A percentile compares a stretch with the other conserved stretches of the same genome.
Conservation (phyloP, 2,797 vertebrate species). For the Ceryle rudis region DNA sequence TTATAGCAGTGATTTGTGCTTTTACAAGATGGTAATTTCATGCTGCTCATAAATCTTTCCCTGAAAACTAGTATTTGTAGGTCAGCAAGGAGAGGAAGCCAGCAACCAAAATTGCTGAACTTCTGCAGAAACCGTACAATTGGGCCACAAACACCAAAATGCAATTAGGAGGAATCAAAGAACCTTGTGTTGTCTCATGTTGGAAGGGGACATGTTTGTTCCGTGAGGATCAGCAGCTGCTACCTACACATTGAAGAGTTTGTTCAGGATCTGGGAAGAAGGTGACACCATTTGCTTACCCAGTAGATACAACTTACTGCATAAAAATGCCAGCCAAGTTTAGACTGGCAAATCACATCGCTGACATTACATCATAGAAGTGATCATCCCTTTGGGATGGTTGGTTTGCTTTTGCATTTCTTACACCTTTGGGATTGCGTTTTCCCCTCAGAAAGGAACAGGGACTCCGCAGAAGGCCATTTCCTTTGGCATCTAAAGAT, state of each 20-base stretch:
- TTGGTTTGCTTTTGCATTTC: background rate
- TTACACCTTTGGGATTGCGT: background rate
- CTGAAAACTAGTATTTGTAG: slow-evolving; percentile 32
- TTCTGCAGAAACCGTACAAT: background rate
- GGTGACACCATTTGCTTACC: background rate
- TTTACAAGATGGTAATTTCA: slow-evolving; percentile 27
- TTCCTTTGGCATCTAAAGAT: background rate
- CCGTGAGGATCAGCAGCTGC: background rate
- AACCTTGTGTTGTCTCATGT: background rate
- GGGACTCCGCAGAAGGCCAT: background rate
- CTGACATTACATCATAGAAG: background rate
- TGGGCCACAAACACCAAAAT: background rate
- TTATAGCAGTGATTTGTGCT: slow-evolving; percentile 24
- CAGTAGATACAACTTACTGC: background rate
- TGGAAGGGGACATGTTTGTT: background rate
- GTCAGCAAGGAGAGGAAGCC: slow-evolving; percentile 19
- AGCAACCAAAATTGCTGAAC: slow-evolving; percentile 48
- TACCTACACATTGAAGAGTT: background rate
- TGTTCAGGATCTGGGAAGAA: background rate
- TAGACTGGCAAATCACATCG: background rate
- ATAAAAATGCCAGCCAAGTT: background rate
- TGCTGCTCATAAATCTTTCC: slow-evolving; percentile 17
- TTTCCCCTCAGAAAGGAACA: background rate
- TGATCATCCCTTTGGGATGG: fast-evolving
- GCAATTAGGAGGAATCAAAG: background rate